phyloP scores from a whole-genome alignment of 2,888 invertebrate genomes.

The Andricus curvator region DNA sequence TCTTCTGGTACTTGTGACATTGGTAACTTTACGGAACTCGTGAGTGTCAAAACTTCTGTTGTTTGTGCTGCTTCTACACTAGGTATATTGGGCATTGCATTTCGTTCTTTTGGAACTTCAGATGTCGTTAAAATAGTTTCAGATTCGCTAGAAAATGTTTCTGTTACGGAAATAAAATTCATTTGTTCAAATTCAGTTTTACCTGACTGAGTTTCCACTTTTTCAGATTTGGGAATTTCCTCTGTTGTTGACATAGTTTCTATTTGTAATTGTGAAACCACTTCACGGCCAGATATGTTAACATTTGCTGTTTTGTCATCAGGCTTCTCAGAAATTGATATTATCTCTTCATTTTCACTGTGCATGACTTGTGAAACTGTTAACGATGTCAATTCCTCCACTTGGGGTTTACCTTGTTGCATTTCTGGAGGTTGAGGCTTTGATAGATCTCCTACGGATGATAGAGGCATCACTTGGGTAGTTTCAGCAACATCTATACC shows the following conservation, averaged over 20 bases:
- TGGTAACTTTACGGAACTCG: slow-evolving; percentile 59
- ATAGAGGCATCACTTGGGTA: slow-evolving; percentile 64
- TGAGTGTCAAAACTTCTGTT: slow-evolving; percentile 65
- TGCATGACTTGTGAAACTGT: slow-evolving; percentile 62
- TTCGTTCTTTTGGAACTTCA: slow-evolving; percentile 70
- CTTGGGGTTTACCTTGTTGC: slow-evolving; percentile 60
- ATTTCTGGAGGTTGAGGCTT: slow-evolving; percentile 59
- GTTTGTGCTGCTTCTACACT: slow-evolving; percentile 74
- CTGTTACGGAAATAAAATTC: slow-evolving; percentile 65
- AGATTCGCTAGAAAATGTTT: slow-evolving; percentile 66
- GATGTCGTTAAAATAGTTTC: slow-evolving; percentile 61
- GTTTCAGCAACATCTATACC: slow-evolving; percentile 70
- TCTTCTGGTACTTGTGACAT: slow-evolving; percentile 57
- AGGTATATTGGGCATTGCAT: slow-evolving; percentile 72
- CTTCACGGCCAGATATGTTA: slow-evolving; percentile 71
- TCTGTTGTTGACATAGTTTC: slow-evolving; percentile 75
- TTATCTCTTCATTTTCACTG: slow-evolving; percentile 42
- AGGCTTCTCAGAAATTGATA: slow-evolving; percentile 40
- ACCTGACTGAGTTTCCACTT: slow-evolving; percentile 62
- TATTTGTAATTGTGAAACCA: slow-evolving; percentile 79
- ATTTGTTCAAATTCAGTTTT: slow-evolving; percentile 66
- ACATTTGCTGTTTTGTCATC: slow-evolving; percentile 45
- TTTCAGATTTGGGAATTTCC: slow-evolving; percentile 65
- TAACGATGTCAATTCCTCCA: slow-evolving; percentile 66
- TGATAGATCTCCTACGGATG: slow-evolving; percentile 61